Percentiles rank a stretch among this genome's conserved stretches.
Conservation (phyloP, 2,797 vertebrate genomes). For the Acanthurus tractus region DNA sequence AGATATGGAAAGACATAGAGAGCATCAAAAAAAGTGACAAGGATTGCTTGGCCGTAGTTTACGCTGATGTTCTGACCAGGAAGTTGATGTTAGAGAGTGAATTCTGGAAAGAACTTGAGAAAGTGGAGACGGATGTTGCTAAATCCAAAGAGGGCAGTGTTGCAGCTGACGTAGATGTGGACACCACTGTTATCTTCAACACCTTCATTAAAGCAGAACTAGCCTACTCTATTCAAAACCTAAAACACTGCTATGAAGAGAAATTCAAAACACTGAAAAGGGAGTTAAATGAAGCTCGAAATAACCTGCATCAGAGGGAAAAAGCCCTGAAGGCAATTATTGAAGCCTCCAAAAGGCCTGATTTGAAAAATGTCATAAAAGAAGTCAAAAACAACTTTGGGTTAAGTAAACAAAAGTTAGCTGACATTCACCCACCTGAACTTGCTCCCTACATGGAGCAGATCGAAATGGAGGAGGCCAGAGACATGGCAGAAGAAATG, state of each 20-base stretch:
- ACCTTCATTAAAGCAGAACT: conserved; percentile 91
- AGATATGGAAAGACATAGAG: conserved; percentile 87
- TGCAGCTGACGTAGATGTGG: conserved; percentile 63
- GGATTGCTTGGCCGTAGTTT: conserved; percentile 80
- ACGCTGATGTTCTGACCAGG: conserved; percentile 89
- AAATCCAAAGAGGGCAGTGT: conserved; percentile 53
- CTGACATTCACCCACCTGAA: conserved; percentile 78
- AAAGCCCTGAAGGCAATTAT: conserved; percentile 86
- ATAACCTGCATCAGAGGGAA: conserved; percentile 89
- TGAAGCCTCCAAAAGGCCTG: conserved; percentile 85
- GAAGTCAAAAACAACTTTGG: conserved; percentile 84
- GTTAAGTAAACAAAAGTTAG: conserved; percentile 74
- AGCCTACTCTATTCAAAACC: conserved; percentile 88
- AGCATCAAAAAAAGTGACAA: conserved; percentile 80
- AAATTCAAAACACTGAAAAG: conserved; percentile 88
- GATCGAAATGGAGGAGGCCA: conserved; percentile 81
- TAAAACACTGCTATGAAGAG: conserved; percentile 89
- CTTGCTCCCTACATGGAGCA: conserved; percentile 83
- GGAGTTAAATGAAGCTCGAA: conserved; percentile 87
- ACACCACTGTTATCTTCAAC: conserved; percentile 70
- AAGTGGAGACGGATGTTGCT: conserved; percentile 75
- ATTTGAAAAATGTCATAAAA: conserved; percentile 87
- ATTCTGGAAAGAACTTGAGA: conserved; percentile 91
- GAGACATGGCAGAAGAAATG: conserved; percentile 77
- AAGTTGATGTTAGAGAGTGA: conserved; percentile 92